These are phyloP conservation scores for Dendrocincla tyrannina DNA, from an alignment of 2,797 vertebrate species.

Conservation along the genomic window DNA sequence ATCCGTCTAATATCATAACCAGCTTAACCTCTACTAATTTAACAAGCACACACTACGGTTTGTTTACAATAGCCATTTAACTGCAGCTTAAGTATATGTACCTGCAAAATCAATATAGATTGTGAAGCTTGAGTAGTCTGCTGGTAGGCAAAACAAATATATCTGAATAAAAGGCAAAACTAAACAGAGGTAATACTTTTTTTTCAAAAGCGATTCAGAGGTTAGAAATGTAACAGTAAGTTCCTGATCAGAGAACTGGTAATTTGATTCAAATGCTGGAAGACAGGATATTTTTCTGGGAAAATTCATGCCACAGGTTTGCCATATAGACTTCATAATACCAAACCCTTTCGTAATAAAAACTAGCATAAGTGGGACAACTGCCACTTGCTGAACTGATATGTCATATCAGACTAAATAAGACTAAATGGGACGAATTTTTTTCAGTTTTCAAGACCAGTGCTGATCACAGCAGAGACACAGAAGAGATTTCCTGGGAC, in stretches of 20 bases:
- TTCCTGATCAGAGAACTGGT: not conserved
- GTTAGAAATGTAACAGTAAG: not conserved
- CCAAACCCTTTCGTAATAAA: not conserved
- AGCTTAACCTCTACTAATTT: not conserved
- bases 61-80: not conserved
- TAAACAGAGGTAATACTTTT: not conserved
- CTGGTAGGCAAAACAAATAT: not conserved
- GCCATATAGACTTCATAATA: not conserved
- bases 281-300: not conserved
- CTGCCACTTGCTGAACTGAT: not conserved
- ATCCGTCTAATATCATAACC: not conserved
- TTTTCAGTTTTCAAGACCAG: not conserved
- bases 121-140: not conserved
- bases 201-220: not conserved
- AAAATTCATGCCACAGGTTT: not conserved
- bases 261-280: not conserved
- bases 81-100: not conserved
- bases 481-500: not conserved
- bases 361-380: not conserved
- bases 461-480: not conserved
- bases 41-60: not conserved
- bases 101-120: not conserved
- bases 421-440: not conserved
- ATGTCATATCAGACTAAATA: not conserved
- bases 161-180: not conserved